These are phyloP conservation scores for Okamejei kenojei DNA, from an alignment of 2,797 vertebrate species.

Conservation along the genomic window DNA sequence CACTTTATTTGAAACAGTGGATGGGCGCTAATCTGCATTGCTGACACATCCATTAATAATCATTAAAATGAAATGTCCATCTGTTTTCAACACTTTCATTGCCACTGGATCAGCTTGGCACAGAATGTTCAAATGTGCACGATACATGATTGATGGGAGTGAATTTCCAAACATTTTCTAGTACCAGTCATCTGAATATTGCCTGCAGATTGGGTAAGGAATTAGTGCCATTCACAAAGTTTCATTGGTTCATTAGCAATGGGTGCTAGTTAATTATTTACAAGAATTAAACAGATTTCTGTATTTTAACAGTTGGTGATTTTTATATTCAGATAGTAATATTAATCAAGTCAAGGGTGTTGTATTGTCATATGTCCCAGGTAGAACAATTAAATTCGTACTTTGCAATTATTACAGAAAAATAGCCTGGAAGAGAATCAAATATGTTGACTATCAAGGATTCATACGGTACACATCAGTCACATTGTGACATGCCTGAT, in stretches of 20 bases:
- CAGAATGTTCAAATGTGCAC: neutral
- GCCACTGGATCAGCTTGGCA: neutral
- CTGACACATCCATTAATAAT: too few relatives aligned
- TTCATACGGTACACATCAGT: neutral
- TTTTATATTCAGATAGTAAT: neutral
- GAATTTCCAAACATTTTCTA: neutral
- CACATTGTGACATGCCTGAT: neutral
- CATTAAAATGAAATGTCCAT: neutral
- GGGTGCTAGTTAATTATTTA: neutral
- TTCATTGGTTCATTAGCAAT: neutral
- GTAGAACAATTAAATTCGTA: neutral
- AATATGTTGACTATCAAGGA: neutral
- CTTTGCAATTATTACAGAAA: neutral
- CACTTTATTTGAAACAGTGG: neutral
- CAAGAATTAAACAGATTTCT: neutral
- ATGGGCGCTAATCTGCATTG: neutral
- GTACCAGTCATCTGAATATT: neutral
- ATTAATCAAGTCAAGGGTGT: neutral
- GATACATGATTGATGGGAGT: neutral
- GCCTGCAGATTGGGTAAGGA: neutral
- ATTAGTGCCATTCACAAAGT: neutral
- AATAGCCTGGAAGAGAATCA: neutral
- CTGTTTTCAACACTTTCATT: neutral
- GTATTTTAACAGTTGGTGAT: neutral
- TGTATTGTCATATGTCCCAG: too few relatives aligned